phyloP scores from a whole-genome alignment of 2,797 vertebrate species.

The Aplochiton taeniatus region DNA sequence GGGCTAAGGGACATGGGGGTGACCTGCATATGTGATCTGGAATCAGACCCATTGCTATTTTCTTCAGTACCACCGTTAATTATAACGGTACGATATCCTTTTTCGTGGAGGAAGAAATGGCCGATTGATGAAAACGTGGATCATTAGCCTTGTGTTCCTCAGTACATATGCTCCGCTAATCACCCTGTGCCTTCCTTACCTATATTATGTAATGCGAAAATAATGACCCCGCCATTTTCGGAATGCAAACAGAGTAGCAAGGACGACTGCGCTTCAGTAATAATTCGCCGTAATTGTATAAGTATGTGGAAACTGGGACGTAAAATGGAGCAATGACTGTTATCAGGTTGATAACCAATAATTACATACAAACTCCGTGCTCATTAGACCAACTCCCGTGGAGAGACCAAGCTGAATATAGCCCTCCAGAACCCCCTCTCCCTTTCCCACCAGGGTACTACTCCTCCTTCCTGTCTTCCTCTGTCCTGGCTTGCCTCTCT shows the following conservation, averaged over 20 bases:
- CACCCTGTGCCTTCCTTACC: conserved; percentile 5
- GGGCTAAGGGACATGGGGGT: background rate
- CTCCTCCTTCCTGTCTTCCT: conserved; percentile 25
- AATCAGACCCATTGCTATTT: background rate
- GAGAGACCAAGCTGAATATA: conserved; percentile 64
- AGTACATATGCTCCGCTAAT: too few relatives aligned
- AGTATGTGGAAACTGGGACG: conserved; percentile 64
- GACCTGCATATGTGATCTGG: background rate
- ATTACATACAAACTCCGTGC: conserved; percentile 73
- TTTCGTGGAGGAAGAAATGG: too few relatives aligned
- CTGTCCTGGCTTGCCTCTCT: conserved; percentile 39
- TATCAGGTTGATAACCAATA: conserved; percentile 79
- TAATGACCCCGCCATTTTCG: conserved; percentile 32
- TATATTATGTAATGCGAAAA: conserved; percentile 26
- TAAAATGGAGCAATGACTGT: conserved; percentile 73
- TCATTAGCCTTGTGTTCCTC: too few relatives aligned
- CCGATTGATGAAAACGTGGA: too few relatives aligned
- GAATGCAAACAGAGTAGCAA: conserved; percentile 42
- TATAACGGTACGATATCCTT: too few relatives aligned
- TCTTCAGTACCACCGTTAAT: background rate
- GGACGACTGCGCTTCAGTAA: conserved; percentile 38
- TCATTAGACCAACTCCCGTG: conserved; percentile 69
- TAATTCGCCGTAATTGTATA: conserved; percentile 72
- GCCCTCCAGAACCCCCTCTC: conserved; percentile 57
- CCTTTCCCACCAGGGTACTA: background rate